Evolutionary conservation across 2,113 vertebrate species (phyloP).

Genomic region (Pholis gunnellus): DNA sequence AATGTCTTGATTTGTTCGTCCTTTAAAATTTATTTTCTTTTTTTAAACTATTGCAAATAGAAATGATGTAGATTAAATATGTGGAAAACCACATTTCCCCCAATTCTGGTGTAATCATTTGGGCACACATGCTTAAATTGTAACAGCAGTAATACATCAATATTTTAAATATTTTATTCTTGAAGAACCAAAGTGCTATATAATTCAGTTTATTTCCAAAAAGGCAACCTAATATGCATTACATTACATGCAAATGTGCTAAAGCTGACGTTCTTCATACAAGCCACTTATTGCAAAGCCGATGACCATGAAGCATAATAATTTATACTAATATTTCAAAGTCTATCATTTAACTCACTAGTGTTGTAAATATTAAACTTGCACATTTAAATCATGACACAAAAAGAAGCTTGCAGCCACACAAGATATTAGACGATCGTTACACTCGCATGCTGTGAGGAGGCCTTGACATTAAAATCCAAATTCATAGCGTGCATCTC

Average conservation of each 20-base stretch:
- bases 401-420: slow-evolving; percentile 24
- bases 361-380: slow-evolving; percentile 31
- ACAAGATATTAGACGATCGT: not conserved
- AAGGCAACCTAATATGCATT: slow-evolving; percentile 45
- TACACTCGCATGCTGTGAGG: slow-evolving; percentile 19
- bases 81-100: not conserved
- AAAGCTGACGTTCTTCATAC: slow-evolving; percentile 64
- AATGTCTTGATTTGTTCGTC: not conserved
- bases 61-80: not conserved
- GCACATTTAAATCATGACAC: slow-evolving; percentile 39
- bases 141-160: slow-evolving; percentile 3
- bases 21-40: not conserved
- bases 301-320: slow-evolving; percentile 70
- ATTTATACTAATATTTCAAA: slow-evolving; percentile 63
- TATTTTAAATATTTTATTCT: slow-evolving; percentile 52
- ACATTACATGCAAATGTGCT: slow-evolving; percentile 58
- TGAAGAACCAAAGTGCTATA: slow-evolving; percentile 42
- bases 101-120: not conserved
- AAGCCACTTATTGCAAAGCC: slow-evolving; percentile 60
- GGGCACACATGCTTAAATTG: not conserved
- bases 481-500: not conserved
- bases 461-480: slow-evolving; percentile 35
- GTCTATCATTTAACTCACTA: slow-evolving; percentile 21
- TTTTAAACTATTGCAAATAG: not conserved
- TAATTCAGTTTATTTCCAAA: slow-evolving; percentile 63